Percentiles rank a stretch among this genome's conserved stretches.
Evolutionary conservation across 1,140 invertebrate species (phyloP).

Genomic region (Probaryconus sp.): DNA sequence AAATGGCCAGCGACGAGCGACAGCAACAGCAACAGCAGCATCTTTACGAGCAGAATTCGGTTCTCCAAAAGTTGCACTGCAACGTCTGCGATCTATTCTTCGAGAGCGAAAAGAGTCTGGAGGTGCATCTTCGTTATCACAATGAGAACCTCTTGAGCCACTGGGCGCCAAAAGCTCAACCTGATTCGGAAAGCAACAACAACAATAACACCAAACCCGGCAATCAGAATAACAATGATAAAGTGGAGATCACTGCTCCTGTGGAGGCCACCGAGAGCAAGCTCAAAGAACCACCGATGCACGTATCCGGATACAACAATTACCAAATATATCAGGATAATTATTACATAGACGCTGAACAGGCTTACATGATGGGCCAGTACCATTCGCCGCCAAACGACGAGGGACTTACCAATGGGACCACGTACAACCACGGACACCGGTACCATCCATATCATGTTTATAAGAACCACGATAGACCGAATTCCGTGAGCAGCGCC

Average conservation of each 20-base stretch:
- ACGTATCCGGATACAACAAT: constrained; percentile 67
- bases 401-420: constrained; percentile 25
- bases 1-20: constrained; percentile 70
- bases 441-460: constrained; percentile 74
- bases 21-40: constrained; percentile 54
- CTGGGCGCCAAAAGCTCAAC: constrained; percentile 84
- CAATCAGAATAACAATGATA: constrained; percentile 72
- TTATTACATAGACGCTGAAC: constrained; percentile 71
- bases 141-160: constrained; percentile 86
- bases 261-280: constrained; percentile 69
- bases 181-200: constrained; percentile 78
- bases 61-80: constrained; percentile 80
- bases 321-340: constrained; percentile 67
- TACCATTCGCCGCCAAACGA: constrained; percentile 65
- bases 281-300: constrained; percentile 68
- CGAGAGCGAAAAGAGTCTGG: constrained; percentile 85
- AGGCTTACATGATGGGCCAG: constrained; percentile 65
- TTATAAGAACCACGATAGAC: constrained; percentile 79
- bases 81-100: constrained; percentile 86
- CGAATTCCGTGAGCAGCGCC: constrained; percentile 81
- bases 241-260: neutral
- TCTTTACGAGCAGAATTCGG: constrained; percentile 68
- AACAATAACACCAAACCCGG: constrained; percentile 82
- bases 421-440: constrained; percentile 1
- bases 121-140: constrained; percentile 88